Evolutionary conservation across 1,140 invertebrate species (phyloP), one percentile per base, ranked within the genome.

Genomic region (Amphibalanus amphitrite): DNA sequence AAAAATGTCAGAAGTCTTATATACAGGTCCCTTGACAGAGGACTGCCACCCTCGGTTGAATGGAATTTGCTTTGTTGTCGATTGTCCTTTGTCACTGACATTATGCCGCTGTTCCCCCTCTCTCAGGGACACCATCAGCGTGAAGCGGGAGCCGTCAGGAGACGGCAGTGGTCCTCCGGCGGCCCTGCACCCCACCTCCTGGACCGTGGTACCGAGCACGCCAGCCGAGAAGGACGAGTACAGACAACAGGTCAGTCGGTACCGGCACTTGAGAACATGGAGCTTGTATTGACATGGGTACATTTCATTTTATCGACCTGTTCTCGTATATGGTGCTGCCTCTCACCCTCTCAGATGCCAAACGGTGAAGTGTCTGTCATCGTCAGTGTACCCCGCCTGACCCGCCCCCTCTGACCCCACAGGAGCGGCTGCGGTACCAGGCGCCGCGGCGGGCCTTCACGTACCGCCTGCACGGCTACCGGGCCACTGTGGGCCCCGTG

Each of bases 391-490:
- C n/a, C n/a, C n/a, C n/a, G n/a, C n/a, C n/a, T n/a, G n/a, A n/a
- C n/a, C n/a, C n/a, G n/a, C n/a, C 93, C 90, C 0, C 95, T 91
- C 77, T 82, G 85, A 38, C 85, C 91, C 83, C 89, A 94, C 80
- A 89, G 82, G 89, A 90, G 79, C 79, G 84, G 30, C 79, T 85
- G 75, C 82, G 90, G 28, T 95, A 93, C 79, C 87, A 89, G 69
- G 88, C 89, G 73, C 92, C 92, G 4, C 90, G 93, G 77, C 87
- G 88, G 77, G 88, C 91, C 0, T 95, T 91, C 76, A 93, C 90
- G 0, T 95, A 91, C 77, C 82, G 85, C 40, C 85, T 91, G 83
- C 89, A 94, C 80, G 88, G 89, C 3, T 93, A 92, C 77, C 88
- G 91, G 74, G 89, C 89, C 47, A 89, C 93, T 28, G 92, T 95